Percentiles rank a stretch among this genome's conserved stretches.
These are phyloP conservation scores for Heliopora coerulea DNA, from an alignment of 92 coral and sea anemone genomes.

Conservation along the genomic window DNA sequence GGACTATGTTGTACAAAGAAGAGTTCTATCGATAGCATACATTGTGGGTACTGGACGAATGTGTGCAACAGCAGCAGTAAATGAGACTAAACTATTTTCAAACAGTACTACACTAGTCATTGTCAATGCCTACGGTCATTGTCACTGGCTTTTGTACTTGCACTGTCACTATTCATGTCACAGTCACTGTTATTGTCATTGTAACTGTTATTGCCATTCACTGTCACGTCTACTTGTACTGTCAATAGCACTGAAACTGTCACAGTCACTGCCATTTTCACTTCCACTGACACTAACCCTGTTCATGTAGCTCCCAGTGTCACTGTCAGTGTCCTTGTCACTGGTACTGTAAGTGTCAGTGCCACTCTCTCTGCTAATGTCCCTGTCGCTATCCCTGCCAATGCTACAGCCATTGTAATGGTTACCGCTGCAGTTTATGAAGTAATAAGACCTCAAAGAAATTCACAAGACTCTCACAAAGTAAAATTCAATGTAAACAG, in stretches of 20 bases:
- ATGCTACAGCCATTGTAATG: neutral
- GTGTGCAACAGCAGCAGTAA: too few relatives aligned
- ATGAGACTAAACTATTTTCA: too few relatives aligned
- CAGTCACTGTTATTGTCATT: slow-evolving; percentile 20
- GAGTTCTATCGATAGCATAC: too few relatives aligned
- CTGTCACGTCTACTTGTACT: neutral
- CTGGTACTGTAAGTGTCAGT: slow-evolving; percentile 11
- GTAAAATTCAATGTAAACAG: too few relatives aligned
- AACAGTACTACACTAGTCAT: too few relatives aligned
- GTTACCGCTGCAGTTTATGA: neutral
- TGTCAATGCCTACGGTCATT: neutral
- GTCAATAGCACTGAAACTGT: slow-evolving; percentile 19
- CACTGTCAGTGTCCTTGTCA: neutral
- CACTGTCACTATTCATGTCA: slow-evolving; percentile 4
- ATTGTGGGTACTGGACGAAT: too few relatives aligned
- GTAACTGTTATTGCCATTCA: neutral
- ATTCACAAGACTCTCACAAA: too few relatives aligned
- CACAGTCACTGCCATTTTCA: slow-evolving; percentile 26
- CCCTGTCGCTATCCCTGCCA: neutral
- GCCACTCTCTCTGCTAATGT: neutral
- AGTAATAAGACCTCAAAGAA: too few relatives aligned
- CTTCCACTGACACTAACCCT: neutral
- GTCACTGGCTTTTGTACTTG: slow-evolving; percentile 2
- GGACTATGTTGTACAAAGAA: too few relatives aligned
- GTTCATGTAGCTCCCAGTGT: slow-evolving; percentile 14